A percentile compares a stretch with the other conserved stretches of the same genome.
Conservation (phyloP, 2,797 vertebrate species). For the Myotis vivesi region DNA sequence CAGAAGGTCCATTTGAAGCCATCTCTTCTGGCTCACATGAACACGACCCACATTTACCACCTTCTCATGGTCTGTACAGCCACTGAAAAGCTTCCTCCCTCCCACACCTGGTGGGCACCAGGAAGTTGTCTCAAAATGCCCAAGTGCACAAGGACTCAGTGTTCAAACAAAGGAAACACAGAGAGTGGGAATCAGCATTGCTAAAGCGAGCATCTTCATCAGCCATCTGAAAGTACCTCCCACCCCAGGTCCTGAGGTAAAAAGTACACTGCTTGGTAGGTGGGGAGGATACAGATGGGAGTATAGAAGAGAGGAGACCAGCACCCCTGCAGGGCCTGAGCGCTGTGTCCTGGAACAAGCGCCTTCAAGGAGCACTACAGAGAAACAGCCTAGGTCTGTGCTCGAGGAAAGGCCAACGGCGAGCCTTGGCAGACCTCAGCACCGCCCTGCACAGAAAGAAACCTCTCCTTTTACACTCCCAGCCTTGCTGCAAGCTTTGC, state of each 20-base stretch:
- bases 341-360: rapidly evolving
- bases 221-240: rapidly evolving
- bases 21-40: background rate
- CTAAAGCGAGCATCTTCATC: rapidly evolving
- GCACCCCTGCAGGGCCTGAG: background rate
- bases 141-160: rapidly evolving
- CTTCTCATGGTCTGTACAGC: too few relatives aligned
- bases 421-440: background rate
- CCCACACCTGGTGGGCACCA: background rate
- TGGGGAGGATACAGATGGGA: too few relatives aligned
- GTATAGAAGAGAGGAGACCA: background rate
- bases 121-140: background rate
- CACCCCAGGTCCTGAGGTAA: background rate
- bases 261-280: rapidly evolving
- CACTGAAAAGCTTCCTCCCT: background rate
- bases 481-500: background rate
- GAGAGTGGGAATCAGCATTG: background rate
- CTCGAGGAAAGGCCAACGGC: rapidly evolving
- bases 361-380: rapidly evolving
- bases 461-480: rapidly evolving
- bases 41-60: background rate
- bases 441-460: background rate
- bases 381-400: rapidly evolving
- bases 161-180: background rate
- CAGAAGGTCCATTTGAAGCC: rapidly evolving